These are phyloP conservation scores for Etheostoma nigrum DNA, from an alignment of 2,797 vertebrate species.

Conservation along the genomic window DNA sequence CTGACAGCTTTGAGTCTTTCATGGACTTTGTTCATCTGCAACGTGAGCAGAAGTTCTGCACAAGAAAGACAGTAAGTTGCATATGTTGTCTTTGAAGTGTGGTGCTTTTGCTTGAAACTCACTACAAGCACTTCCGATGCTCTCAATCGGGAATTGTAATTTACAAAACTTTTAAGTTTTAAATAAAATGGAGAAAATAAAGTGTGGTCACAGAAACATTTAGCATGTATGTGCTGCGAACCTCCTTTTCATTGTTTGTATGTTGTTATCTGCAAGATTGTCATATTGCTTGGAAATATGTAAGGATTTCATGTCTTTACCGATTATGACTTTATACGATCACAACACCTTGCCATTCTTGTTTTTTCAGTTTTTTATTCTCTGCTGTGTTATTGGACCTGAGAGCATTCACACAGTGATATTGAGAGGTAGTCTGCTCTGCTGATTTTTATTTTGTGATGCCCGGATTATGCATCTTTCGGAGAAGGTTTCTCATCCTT, in stretches of 20 bases:
- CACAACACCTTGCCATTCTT: neutral
- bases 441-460: conserved; percentile 2
- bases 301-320: neutral
- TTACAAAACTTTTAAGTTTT: neutral
- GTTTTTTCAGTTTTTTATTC: conserved; percentile 12
- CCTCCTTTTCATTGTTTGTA: neutral
- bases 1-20: conserved; percentile 74
- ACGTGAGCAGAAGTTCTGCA: conserved; percentile 71
- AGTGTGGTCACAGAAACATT: neutral
- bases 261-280: neutral
- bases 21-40: conserved; percentile 81
- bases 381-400: neutral
- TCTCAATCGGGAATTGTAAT: neutral
- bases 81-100: conserved; percentile 38
- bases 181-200: neutral
- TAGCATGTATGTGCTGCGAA: neutral
- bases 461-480: conserved; percentile 6
- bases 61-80: conserved; percentile 83
- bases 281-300: neutral
- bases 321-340: neutral
- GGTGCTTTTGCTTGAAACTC: conserved; percentile 4
- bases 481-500: neutral
- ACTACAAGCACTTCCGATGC: conserved; percentile 11
- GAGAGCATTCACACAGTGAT: neutral
- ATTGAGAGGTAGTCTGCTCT: neutral